A percentile compares a stretch with the other conserved stretches of the same genome.
phyloP scores from a whole-genome alignment of 2,888 invertebrate genomes.

The Scaptomyza parva region DNA sequence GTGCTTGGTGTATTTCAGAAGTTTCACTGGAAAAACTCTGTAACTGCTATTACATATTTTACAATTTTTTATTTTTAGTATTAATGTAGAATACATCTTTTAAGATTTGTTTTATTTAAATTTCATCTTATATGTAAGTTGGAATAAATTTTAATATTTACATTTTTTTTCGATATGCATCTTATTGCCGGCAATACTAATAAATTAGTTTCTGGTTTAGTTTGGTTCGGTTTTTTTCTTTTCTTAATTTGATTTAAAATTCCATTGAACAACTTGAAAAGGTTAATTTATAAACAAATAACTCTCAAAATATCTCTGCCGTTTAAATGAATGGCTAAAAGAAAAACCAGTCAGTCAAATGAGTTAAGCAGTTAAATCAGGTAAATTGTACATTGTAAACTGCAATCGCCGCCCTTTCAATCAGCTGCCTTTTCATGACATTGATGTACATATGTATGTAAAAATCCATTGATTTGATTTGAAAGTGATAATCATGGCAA shows the following conservation, averaged over 20 bases:
- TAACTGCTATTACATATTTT: background rate
- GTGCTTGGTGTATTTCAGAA: background rate
- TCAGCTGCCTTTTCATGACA: constrained; percentile 57
- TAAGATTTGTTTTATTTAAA: background rate
- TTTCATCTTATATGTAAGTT: no score
- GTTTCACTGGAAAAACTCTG: background rate
- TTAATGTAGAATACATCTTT: background rate
- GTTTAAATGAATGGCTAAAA: background rate
- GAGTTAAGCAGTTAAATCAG: constrained; percentile 19
- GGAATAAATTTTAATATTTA: no score
- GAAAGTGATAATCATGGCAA: constrained; percentile 60
- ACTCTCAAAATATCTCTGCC: background rate
- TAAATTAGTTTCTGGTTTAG: background rate
- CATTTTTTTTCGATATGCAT: no score
- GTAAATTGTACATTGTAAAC: constrained; percentile 24
- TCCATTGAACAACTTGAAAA: background rate
- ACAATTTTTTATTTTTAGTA: no score
- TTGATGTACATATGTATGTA: constrained; percentile 35
- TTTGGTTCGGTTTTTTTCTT: background rate
- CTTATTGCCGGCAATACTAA: no score
- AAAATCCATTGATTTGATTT: constrained; percentile 47
- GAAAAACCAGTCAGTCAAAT: constrained; percentile 34
- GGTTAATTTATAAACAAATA: background rate
- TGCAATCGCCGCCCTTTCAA: constrained; percentile 52
- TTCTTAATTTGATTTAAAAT: background rate